Evolutionary conservation across 1,140 invertebrate genomes (phyloP).

Genomic region (Arctopsyche grandis): DNA sequence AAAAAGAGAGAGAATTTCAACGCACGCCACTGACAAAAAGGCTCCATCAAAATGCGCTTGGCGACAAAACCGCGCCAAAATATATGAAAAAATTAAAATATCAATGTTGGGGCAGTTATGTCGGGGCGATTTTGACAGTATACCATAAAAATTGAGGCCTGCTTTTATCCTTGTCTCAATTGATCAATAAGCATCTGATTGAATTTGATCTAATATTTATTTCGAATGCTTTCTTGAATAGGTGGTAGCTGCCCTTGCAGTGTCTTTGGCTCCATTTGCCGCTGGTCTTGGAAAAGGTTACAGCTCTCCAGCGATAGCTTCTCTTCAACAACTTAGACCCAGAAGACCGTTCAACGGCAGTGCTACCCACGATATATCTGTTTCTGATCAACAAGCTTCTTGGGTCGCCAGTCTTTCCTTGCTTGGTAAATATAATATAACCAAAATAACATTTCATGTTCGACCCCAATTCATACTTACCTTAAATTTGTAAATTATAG

Average conservation of each 20-base stretch:
- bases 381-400: slow-evolving; percentile 81
- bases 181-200: too few species aligned
- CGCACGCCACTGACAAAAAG: too few species aligned
- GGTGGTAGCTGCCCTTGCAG: slow-evolving; percentile 82
- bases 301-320: slow-evolving; percentile 85
- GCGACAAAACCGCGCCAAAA: too few species aligned
- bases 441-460: neutral
- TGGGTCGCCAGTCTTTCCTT: slow-evolving; percentile 86
- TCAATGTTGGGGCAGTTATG: too few species aligned
- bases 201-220: too few species aligned
- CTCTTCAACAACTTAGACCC: slow-evolving; percentile 72
- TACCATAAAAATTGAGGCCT: too few species aligned
- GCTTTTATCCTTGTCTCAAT: neutral
- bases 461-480: too few species aligned
- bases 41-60: too few species aligned
- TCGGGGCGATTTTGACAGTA: too few species aligned
- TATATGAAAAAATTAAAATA: too few species aligned
- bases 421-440: slow-evolving; percentile 66
- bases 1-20: too few species aligned
- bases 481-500: slow-evolving; percentile 54
- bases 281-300: slow-evolving; percentile 87
- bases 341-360: slow-evolving; percentile 59
- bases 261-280: slow-evolving; percentile 84
- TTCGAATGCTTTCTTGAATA: slow-evolving; percentile 44
- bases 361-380: slow-evolving; percentile 66